phyloP scores from a whole-genome alignment of 2,888 invertebrate species.

The Leptura quadrifasciata region DNA sequence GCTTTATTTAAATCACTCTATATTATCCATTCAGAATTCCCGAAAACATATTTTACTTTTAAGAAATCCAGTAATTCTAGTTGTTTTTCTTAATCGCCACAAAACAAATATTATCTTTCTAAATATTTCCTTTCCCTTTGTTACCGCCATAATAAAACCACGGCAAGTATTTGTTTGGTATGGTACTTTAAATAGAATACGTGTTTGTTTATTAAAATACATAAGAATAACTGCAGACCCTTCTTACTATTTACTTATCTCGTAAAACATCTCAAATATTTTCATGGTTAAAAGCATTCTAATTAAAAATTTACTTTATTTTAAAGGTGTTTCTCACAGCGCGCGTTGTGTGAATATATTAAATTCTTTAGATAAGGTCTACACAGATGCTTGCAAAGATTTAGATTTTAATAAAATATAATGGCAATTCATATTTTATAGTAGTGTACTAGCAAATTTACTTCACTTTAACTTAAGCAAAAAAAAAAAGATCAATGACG shows the following conservation, averaged over 20 bases:
- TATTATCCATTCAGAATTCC: not conserved
- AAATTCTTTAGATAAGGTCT: not conserved
- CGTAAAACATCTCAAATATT: constrained; percentile 20
- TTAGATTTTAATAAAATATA: not conserved
- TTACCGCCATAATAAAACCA: constrained; percentile 24
- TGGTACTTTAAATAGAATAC: constrained; percentile 6
- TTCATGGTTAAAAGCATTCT: constrained; percentile 27
- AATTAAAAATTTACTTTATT: constrained; percentile 16
- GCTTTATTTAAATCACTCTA: too few species aligned
- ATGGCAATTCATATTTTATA: not conserved
- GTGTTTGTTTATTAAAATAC: constrained; percentile 25
- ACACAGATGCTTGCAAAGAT: not conserved
- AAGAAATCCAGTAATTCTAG: constrained; percentile 15
- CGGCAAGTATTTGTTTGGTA: constrained; percentile 17
- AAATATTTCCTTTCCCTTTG: constrained; percentile 26
- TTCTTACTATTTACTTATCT: constrained; percentile 11
- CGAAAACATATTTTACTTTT: not conserved
- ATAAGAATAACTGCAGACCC: constrained; percentile 14
- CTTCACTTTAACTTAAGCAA: too few species aligned
- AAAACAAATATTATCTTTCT: constrained; percentile 19
- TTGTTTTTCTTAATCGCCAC: constrained; percentile 6
- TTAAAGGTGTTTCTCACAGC: constrained; percentile 11
- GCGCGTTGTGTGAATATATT: not conserved
- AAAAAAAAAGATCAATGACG: too few species aligned
- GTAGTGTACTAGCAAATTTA: too few species aligned